Evolutionary conservation across 1,140 invertebrate species (phyloP), one percentile per base, ranked within the genome.

Genomic region (Macrostomum lignano): DNA sequence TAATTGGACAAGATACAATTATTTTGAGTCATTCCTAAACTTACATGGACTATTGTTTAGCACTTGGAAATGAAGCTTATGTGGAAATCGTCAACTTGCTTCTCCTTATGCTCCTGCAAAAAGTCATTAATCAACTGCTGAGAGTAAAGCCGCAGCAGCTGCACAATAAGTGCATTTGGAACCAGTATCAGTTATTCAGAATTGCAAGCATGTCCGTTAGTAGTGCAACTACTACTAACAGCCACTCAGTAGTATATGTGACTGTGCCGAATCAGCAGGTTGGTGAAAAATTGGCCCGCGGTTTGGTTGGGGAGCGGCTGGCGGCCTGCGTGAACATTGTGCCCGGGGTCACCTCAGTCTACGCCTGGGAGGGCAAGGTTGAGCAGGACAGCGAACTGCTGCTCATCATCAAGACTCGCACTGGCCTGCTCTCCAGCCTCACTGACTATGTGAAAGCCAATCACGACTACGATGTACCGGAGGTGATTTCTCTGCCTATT

Each of bases 311-410:
- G 44, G 64, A 68, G 23, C 74, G 79, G 48, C 51, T 84, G 28
- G 79, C 77, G 9, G 79, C 77, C 5, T 86, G 79, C 63, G 76
- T 84, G 0, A 88, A 86, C 47, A 76, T 86, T 33, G 67, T 84
- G 38, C 77, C 77, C 2, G 65, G 71, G 52, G 58, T 84, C 10
- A 75, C 66, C 5, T 84, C 78, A 2, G 63, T 84, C 55, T 81
- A 59, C 60, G 64, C 62, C 36, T 86, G 78, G 78, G 67, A 84
- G 53, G 67, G 66, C 39, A 68, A 79, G 62, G 68, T 82, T 3
- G 71, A 73, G 48, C 75, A 82, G 58, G 74, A 78, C 45, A 58
- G 46, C 38, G 72, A 75, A 63, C 58, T 71, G 11, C 39, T 70
- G 25, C 46, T 72, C 62, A 67, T 68, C 63, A 52, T 49, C 35